Conservation (phyloP, 1,140 invertebrate genomes). For the Notospermus geniculatus region DNA sequence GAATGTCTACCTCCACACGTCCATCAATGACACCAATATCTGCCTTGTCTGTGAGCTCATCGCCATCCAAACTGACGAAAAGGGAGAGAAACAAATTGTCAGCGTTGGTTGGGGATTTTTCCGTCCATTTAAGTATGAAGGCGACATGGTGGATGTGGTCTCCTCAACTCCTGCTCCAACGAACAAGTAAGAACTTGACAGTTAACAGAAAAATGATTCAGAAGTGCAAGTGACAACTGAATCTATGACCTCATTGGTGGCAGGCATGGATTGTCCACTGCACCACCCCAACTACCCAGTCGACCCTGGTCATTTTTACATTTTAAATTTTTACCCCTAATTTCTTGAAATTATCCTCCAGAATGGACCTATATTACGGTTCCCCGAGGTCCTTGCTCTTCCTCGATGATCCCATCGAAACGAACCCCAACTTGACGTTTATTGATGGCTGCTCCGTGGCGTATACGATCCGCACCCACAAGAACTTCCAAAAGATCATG, state of each 20-base stretch:
- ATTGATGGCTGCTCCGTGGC: conserved; percentile 38
- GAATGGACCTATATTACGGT: conserved; percentile 49
- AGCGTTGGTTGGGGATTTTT: conserved; percentile 48
- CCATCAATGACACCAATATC: conserved; percentile 37
- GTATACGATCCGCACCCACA: conserved; percentile 40
- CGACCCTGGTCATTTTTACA: no score
- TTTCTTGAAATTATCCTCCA: conserved; percentile 22
- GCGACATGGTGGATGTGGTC: conserved; percentile 36
- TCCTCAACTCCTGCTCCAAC: conserved; percentile 23
- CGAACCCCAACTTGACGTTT: conserved; percentile 31
- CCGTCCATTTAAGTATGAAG: conserved; percentile 38
- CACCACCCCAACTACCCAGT: no score
- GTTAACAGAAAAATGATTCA: no score
- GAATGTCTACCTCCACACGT: conserved; percentile 51
- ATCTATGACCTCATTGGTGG: no score
- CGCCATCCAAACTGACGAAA: conserved; percentile 24
- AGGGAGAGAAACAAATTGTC: conserved; percentile 26
- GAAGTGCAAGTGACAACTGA: no score
- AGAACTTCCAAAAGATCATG: conserved; percentile 35
- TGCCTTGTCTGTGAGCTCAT: conserved; percentile 46
- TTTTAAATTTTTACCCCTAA: no score
- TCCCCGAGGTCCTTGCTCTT: conserved; percentile 48
- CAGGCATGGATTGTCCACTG: no score
- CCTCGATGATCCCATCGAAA: conserved; percentile 52
- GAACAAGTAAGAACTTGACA: conserved; percentile 42